Percentiles rank a stretch among this genome's conserved stretches.
Evolutionary conservation across 2,113 vertebrate species (phyloP).

Genomic region (Pterocles orientalis): DNA sequence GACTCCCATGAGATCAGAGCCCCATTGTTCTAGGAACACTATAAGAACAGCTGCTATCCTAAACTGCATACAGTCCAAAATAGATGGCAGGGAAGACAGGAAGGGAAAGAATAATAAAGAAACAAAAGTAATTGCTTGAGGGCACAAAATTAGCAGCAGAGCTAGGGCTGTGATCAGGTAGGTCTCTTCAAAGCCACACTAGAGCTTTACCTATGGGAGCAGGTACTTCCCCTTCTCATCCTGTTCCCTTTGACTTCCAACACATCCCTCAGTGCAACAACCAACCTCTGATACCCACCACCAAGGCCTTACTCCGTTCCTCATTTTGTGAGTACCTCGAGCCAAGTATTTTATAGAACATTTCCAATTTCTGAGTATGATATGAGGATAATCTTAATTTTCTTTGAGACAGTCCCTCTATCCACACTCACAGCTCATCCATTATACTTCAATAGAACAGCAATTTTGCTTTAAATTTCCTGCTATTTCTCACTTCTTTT

Average conservation of each 20-base stretch:
- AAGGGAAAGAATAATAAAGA: neutral
- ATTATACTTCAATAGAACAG: neutral
- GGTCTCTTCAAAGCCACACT: neutral
- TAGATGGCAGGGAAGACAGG: neutral
- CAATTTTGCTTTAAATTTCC: neutral
- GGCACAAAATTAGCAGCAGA: neutral
- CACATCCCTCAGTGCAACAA: neutral
- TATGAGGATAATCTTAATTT: neutral
- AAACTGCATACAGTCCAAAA: neutral
- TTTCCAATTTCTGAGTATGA: neutral
- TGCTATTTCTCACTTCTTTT: conserved; percentile 1
- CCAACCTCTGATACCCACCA: neutral
- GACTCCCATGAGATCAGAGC: neutral
- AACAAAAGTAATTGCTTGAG: neutral
- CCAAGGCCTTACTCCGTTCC: neutral
- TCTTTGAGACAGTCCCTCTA: neutral
- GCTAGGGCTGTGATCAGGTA: neutral
- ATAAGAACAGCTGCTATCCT: neutral
- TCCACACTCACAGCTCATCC: neutral
- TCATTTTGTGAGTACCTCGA: neutral
- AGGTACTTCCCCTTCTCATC: neutral
- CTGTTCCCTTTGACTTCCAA: neutral
- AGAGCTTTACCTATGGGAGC: neutral
- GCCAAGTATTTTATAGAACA: neutral
- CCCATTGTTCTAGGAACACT: neutral